Percentiles rank a stretch among this genome's conserved stretches.
phyloP scores from a whole-genome alignment of 2,797 vertebrate genomes.

The Buphagus erythrorhynchus region DNA sequence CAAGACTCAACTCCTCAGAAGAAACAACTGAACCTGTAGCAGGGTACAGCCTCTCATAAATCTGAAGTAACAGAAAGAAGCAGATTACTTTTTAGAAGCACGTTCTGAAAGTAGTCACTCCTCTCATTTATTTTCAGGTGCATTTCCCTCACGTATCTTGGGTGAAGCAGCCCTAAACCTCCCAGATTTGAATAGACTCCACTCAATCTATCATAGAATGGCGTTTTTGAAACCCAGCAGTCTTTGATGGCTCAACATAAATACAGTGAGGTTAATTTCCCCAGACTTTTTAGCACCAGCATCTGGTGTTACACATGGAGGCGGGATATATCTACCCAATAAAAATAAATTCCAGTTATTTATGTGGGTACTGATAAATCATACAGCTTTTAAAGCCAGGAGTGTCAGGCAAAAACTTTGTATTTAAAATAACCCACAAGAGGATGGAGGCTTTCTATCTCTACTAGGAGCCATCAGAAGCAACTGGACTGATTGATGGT shows the following conservation, averaged over 20 bases:
- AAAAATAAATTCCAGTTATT: background rate
- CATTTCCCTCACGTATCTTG: background rate
- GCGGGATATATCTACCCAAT: background rate
- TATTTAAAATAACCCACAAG: background rate
- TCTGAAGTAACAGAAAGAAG: conserved; percentile 14
- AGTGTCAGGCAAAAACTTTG: background rate
- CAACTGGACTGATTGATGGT: background rate
- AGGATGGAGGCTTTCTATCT: background rate
- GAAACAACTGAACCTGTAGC: background rate
- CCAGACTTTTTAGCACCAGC: background rate
- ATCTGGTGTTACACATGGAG: background rate
- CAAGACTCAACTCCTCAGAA: background rate
- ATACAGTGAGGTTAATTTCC: background rate
- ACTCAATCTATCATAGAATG: background rate
- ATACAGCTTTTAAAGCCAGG: background rate
- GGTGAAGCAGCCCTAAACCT: background rate
- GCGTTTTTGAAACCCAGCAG: background rate
- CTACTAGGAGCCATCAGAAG: background rate
- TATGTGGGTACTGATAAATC: background rate
- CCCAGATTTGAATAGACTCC: background rate
- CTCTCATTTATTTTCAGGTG: background rate
- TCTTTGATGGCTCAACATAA: background rate
- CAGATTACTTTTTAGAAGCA: background rate
- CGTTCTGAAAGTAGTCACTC: background rate
- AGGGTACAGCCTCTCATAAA: background rate